Conservation (phyloP, 2,113 vertebrate species). For the Mus musculus region DNA sequence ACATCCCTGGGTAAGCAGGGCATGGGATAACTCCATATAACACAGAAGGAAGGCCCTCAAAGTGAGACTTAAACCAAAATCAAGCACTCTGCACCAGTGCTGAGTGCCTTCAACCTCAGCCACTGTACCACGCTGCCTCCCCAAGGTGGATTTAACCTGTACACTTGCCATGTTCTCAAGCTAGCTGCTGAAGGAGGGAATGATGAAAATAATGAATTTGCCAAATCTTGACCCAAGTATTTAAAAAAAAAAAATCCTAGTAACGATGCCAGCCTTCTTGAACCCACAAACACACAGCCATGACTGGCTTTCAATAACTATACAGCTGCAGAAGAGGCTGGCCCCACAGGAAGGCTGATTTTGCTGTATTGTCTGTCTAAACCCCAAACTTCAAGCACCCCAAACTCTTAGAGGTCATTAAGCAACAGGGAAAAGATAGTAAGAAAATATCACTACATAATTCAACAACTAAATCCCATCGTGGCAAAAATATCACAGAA, state of each 20-base stretch:
- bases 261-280: not conserved
- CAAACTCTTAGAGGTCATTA: not conserved
- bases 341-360: not conserved
- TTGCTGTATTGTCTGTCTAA: not conserved
- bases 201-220: slow-evolving; percentile 16
- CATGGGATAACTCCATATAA: not conserved
- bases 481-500: not conserved
- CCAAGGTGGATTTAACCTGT: slow-evolving; percentile 73
- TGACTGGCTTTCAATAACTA: not conserved
- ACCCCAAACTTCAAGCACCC: not conserved
- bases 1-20: not conserved
- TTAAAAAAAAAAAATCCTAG: not conserved
- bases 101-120: slow-evolving; percentile 29
- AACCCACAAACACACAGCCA: not conserved
- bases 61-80: slow-evolving; percentile 34
- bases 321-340: not conserved
- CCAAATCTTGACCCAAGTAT: not conserved
- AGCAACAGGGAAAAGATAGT: not conserved
- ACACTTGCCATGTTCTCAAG: not conserved
- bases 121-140: slow-evolving; percentile 77
- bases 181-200: not conserved
- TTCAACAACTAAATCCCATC: not conserved
- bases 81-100: not conserved
- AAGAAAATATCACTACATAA: slow-evolving; percentile 30
- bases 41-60: not conserved